phyloP scores from a whole-genome alignment of 2,113 vertebrate species.

The Bubo bubo region DNA sequence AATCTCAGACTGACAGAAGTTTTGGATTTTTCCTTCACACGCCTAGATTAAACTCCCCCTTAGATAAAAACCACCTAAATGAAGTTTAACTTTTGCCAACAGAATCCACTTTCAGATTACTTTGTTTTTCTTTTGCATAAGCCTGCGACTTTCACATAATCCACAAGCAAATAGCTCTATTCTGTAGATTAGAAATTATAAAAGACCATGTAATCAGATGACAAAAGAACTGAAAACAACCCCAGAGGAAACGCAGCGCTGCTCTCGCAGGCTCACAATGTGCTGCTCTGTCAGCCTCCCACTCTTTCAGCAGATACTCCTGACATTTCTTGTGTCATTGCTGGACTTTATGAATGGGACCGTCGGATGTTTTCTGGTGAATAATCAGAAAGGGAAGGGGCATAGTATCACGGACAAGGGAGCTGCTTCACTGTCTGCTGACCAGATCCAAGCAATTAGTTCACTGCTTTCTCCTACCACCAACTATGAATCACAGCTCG shows the following conservation, averaged over 20 bases:
- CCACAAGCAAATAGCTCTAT: conserved; percentile 81
- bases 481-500: conserved; percentile 40
- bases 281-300: conserved; percentile 75
- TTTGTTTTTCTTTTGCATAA: conserved; percentile 80
- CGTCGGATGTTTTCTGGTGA: conserved; percentile 69
- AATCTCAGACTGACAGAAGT: not conserved
- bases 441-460: conserved; percentile 58
- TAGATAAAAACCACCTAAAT: conserved; percentile 8
- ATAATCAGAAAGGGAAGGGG: conserved; percentile 61
- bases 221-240: conserved; percentile 85
- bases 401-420: conserved; percentile 50
- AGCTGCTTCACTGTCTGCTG: conserved; percentile 52
- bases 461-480: conserved; percentile 38
- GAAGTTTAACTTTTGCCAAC: conserved; percentile 56
- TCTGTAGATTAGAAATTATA: conserved; percentile 81
- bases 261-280: conserved; percentile 75
- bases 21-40: not conserved
- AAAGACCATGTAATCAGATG: conserved; percentile 87
- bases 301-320: conserved; percentile 74
- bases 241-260: conserved; percentile 73
- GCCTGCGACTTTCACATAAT: conserved; percentile 82
- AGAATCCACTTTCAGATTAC: conserved; percentile 66
- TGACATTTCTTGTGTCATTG: conserved; percentile 77
- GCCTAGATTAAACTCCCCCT: conserved; percentile 9
- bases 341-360: conserved; percentile 81